A percentile compares a stretch with the other conserved stretches of the same genome.
Conservation (phyloP, 92 coral and sea anemone species). For the Siderastrea siderea region DNA sequence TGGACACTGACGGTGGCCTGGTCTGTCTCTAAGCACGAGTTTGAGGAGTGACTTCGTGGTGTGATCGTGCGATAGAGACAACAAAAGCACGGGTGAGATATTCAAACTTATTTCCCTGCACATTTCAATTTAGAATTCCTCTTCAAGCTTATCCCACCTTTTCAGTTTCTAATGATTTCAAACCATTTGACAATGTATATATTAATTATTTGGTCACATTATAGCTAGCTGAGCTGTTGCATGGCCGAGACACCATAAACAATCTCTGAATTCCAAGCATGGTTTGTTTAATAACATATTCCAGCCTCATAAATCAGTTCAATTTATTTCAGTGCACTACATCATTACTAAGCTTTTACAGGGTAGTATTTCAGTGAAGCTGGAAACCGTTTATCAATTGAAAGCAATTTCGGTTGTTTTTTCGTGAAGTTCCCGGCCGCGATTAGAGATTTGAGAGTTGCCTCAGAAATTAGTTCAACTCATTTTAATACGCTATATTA, state of each 20-base stretch:
- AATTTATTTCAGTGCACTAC: neutral
- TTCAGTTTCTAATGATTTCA: neutral
- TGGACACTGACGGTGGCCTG: neutral
- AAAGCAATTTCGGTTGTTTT: neutral
- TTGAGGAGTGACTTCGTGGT: neutral
- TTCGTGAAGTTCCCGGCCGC: neutral
- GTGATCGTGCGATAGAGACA: neutral
- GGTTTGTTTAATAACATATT: neutral
- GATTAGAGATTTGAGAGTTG: too few relatives aligned
- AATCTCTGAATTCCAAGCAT: conserved; percentile 30
- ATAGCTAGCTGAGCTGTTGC: neutral
- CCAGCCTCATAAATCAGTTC: neutral
- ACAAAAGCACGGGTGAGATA: neutral
- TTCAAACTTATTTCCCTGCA: too few relatives aligned
- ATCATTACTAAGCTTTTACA: neutral
- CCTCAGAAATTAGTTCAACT: too few relatives aligned
- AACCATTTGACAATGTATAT: neutral
- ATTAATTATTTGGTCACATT: neutral
- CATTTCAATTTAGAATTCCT: neutral
- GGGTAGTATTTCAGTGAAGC: neutral
- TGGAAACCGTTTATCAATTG: neutral
- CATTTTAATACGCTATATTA: too few relatives aligned
- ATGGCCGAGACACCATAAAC: neutral
- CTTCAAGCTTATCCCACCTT: neutral
- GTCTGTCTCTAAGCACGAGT: neutral